phyloP scores from a whole-genome alignment of 2,888 invertebrate species.

The Myopa testacea region DNA sequence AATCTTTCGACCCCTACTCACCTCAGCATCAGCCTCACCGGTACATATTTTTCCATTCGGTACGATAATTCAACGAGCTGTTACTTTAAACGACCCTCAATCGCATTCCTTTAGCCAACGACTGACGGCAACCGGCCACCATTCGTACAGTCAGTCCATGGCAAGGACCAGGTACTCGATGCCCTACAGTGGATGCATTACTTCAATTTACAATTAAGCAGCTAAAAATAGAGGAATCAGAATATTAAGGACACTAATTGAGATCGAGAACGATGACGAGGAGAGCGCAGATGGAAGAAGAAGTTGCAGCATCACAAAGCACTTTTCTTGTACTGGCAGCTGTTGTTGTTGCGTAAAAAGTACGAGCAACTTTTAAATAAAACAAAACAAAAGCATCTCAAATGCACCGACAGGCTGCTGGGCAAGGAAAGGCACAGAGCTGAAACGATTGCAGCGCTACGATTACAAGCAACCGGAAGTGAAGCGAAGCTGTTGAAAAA shows the following conservation, averaged over 20 bases:
- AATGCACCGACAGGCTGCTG: not conserved
- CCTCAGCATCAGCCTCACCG: not conserved
- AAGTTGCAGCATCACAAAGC: not conserved
- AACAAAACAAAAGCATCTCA: not conserved
- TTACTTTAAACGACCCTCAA: slow-evolving; percentile 6
- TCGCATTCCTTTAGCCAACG: not conserved
- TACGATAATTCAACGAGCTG: slow-evolving; percentile 12
- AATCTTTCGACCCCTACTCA: too few species aligned
- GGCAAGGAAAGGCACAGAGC: not conserved
- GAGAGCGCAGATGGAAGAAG: not conserved
- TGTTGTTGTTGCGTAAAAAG: not conserved
- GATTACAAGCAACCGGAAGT: slow-evolving; percentile 13
- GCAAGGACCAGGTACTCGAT: slow-evolving; percentile 1
- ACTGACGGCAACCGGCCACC: not conserved
- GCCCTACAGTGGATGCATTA: slow-evolving; percentile 9
- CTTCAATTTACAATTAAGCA: slow-evolving; percentile 32
- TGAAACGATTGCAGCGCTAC: not conserved
- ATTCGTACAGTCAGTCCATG: not conserved
- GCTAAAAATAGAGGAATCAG: slow-evolving; percentile 23
- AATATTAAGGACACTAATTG: slow-evolving; percentile 31
- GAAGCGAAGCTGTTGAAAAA: slow-evolving; percentile 1
- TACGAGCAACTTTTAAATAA: not conserved
- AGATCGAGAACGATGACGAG: not conserved
- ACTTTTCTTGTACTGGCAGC: not conserved
- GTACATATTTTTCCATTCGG: not conserved